phyloP scores from a whole-genome alignment of 53 echinoderm and acorn worm genomes.

The Zoroaster sp. region DNA sequence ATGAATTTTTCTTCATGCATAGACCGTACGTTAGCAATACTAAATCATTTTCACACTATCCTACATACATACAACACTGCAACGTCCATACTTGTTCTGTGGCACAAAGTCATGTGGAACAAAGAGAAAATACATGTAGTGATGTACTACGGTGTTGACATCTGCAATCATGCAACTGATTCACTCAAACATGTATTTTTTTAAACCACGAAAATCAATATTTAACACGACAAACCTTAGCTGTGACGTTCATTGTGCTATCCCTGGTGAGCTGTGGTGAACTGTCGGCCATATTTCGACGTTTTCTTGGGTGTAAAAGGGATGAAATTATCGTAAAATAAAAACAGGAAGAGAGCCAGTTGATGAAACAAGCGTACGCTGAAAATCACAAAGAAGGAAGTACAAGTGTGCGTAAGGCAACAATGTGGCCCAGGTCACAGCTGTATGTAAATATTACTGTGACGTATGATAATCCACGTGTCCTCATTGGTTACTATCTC shows the following conservation, averaged over 20 bases:
- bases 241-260: constrained; percentile 91
- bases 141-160: too few relatives aligned
- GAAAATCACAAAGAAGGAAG: constrained; percentile 45
- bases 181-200: not conserved
- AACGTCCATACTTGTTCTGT: not conserved
- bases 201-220: not conserved
- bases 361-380: not conserved
- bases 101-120: constrained; percentile 36
- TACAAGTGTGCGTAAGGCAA: constrained; percentile 23
- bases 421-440: constrained; percentile 51
- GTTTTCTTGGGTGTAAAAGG: not conserved
- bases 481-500: constrained; percentile 11
- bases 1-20: too few relatives aligned
- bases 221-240: constrained; percentile 71
- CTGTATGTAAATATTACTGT: constrained; percentile 32
- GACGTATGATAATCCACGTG: constrained; percentile 2
- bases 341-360: not conserved
- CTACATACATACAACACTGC: too few relatives aligned
- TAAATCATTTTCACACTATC: too few relatives aligned
- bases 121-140: constrained; percentile 7
- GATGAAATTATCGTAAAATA: not conserved
- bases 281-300: constrained; percentile 75
- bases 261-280: constrained; percentile 89
- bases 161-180: not conserved
- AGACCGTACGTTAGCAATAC: too few relatives aligned